Conservation (phyloP, 2,113 vertebrate genomes). For the Arvicanthis niloticus region DNA sequence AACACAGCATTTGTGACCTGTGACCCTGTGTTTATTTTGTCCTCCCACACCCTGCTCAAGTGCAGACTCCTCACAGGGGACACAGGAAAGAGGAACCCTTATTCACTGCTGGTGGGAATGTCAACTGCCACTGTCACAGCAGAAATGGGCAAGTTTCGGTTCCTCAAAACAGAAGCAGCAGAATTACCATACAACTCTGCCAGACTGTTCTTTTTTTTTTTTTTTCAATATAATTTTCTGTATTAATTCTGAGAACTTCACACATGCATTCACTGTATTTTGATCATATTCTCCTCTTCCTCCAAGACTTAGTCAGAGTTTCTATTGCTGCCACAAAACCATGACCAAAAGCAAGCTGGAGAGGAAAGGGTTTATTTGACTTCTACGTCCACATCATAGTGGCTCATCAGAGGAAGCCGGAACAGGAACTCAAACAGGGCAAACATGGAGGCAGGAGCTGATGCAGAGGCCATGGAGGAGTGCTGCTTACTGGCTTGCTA, state of each 20-base stretch:
- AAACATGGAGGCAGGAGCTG: not conserved
- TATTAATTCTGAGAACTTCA: not conserved
- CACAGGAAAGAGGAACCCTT: not conserved
- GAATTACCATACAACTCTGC: not conserved
- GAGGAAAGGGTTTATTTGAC: not conserved
- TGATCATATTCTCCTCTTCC: not conserved
- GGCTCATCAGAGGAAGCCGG: not conserved
- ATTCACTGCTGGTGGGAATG: not conserved
- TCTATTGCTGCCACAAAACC: not conserved
- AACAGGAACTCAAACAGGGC: not conserved
- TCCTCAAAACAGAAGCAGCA: not conserved
- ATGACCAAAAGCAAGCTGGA: not conserved
- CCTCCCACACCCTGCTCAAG: not conserved
- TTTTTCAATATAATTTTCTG: too few species aligned
- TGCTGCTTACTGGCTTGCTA: not conserved
- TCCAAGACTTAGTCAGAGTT: not conserved
- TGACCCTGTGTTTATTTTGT: not conserved
- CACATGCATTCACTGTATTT: not conserved
- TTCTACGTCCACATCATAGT: not conserved
- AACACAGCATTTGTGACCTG: not conserved
- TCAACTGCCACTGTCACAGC: not conserved
- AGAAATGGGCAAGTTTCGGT: not conserved
- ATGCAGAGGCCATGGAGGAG: not conserved
- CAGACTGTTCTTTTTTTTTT: not conserved
- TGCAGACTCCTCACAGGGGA: not conserved